phyloP scores from a whole-genome alignment of 2,888 invertebrate species.

The Synanthedon myopaeformis region DNA sequence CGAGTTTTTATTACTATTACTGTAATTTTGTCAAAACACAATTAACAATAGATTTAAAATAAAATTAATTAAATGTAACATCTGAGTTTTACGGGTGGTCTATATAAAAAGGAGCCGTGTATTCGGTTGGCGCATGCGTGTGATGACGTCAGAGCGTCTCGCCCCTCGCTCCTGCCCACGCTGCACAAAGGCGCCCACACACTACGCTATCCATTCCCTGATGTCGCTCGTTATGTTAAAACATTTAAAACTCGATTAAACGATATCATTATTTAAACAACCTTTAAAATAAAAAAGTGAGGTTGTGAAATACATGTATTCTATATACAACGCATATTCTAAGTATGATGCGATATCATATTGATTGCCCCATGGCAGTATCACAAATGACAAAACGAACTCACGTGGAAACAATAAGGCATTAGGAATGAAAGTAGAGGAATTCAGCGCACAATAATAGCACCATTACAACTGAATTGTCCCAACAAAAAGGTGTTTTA shows the following conservation, averaged over 20 bases:
- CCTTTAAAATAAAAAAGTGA: no score
- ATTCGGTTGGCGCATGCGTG: constrained; percentile 42
- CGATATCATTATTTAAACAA: neutral
- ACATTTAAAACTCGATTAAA: neutral
- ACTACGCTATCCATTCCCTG: constrained; percentile 15
- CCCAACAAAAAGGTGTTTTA: no score
- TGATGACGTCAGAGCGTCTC: constrained; percentile 53
- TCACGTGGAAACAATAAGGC: no score
- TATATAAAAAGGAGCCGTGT: constrained; percentile 36
- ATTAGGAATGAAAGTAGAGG: no score
- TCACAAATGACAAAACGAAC: no score
- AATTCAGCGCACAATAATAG: no score
- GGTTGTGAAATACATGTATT: no score
- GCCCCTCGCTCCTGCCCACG: constrained; percentile 12
- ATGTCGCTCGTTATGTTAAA: constrained; percentile 14
- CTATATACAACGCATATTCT: no score
- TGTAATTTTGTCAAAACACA: neutral
- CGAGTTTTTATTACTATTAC: neutral
- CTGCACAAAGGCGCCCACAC: constrained; percentile 7
- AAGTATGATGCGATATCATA: no score
- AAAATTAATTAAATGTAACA: neutral
- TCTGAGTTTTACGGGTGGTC: constrained; percentile 29
- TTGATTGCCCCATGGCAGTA: no score
- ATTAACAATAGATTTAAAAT: neutral
- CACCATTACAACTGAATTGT: no score